phyloP scores from a whole-genome alignment of 35 echinoderm and acorn worm species.

The Ophioderma brevispina region DNA sequence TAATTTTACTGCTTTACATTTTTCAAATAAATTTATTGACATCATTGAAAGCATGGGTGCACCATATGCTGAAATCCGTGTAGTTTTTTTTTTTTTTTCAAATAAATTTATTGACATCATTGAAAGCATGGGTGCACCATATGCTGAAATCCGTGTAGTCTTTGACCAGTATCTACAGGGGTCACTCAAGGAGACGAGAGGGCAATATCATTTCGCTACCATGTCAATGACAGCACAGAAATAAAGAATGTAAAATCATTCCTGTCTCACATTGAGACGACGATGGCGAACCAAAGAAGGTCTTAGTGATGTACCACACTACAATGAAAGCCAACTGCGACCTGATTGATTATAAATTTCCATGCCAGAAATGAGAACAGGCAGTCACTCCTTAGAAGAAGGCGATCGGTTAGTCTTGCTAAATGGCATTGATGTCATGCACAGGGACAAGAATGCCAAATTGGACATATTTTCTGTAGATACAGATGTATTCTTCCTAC shows the following conservation, averaged over 20 bases:
- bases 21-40: too few relatives aligned
- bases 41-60: too few relatives aligned
- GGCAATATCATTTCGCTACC: background rate
- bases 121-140: too few relatives aligned
- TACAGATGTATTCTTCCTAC: slow-evolving; percentile 15
- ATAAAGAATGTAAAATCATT: slow-evolving; percentile 24
- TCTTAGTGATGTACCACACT: background rate
- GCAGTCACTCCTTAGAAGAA: slow-evolving; percentile 7
- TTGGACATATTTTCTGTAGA: slow-evolving; percentile 17
- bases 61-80: too few relatives aligned
- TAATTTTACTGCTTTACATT: background rate
- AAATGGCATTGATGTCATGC: background rate
- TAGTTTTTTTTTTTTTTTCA: background rate
- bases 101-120: background rate
- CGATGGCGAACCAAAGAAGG: slow-evolving; percentile 7
- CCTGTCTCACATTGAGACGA: slow-evolving; percentile 17
- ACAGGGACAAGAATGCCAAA: background rate
- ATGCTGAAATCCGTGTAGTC: slow-evolving; percentile 26
- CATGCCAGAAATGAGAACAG: background rate
- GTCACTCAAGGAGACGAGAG: slow-evolving; percentile 12
- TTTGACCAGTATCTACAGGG: slow-evolving; percentile 19
- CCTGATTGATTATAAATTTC: background rate
- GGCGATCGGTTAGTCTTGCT: slow-evolving; percentile 5
- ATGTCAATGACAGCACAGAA: slow-evolving; percentile 16
- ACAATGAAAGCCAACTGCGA: slow-evolving; percentile 1